Conservation (phyloP, 2,113 vertebrate genomes). For the Brachirus orientalis region DNA sequence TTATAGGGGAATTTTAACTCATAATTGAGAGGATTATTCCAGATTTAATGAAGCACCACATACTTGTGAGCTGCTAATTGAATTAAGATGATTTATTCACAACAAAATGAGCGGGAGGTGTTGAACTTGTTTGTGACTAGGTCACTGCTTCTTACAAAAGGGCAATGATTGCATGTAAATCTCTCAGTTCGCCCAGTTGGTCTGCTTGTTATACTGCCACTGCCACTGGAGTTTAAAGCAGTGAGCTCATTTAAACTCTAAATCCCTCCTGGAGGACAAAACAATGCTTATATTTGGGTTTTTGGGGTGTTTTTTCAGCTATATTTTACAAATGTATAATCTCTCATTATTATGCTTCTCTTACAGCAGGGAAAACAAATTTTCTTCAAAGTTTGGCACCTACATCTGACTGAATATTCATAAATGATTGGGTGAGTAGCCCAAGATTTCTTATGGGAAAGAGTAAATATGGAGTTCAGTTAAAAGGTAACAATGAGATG, state of each 20-base stretch:
- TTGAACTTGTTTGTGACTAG: conserved; percentile 22
- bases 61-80: conserved; percentile 25
- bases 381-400: background rate
- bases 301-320: background rate
- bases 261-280: conserved; percentile 21
- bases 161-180: background rate
- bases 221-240: background rate
- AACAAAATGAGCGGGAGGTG: conserved; percentile 39
- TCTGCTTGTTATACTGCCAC: conserved; percentile 1
- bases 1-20: conserved; percentile 47
- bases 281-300: background rate
- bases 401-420: conserved; percentile 23
- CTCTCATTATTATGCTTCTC: background rate
- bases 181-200: background rate
- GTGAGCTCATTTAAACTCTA: conserved; percentile 12
- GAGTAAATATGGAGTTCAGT: conserved; percentile 19
- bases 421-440: background rate
- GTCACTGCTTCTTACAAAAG: no score
- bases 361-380: background rate
- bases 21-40: conserved; percentile 45
- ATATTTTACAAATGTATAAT: background rate
- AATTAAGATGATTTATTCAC: conserved; percentile 38
- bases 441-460: conserved; percentile 6
- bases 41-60: conserved; percentile 53
- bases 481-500: conserved; percentile 9